A percentile compares a stretch with the other conserved stretches of the same genome.
Conservation (phyloP, 1,140 invertebrate species). For the Tigriopus japonicus region DNA sequence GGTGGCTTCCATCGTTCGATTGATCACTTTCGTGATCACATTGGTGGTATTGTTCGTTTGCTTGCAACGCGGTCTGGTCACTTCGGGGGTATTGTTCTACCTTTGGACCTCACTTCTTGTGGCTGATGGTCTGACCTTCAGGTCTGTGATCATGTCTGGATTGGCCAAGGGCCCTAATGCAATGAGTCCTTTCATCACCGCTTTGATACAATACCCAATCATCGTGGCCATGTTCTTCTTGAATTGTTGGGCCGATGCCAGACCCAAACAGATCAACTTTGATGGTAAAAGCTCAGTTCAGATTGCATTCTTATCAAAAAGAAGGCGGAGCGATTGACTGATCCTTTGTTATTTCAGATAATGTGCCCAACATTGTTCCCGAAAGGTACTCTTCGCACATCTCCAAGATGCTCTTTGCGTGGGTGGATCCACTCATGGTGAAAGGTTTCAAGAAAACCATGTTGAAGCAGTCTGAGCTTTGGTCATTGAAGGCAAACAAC, state of each 20-base stretch:
- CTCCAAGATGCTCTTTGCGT: constrained; percentile 67
- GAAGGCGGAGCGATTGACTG: too few relatives aligned
- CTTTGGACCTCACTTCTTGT: not conserved
- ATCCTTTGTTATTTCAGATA: not conserved
- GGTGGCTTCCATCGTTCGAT: not conserved
- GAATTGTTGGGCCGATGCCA: constrained; percentile 3
- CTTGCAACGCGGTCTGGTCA: not conserved
- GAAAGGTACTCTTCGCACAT: constrained; percentile 47
- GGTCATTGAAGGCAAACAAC: constrained; percentile 69
- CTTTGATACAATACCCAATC: not conserved
- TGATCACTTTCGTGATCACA: not conserved
- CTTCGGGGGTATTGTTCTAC: not conserved
- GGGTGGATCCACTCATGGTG: constrained; percentile 68
- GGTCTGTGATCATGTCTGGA: not conserved
- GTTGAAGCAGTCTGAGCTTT: constrained; percentile 58
- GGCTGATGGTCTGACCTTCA: not conserved
- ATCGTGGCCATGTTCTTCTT: constrained; percentile 2
- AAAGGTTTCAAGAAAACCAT: constrained; percentile 53
- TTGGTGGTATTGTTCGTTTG: not conserved
- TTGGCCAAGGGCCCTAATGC: not conserved
- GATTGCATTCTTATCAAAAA: too few relatives aligned
- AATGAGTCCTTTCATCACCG: not conserved
- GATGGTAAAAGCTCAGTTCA: not conserved
- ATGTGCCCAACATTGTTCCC: not conserved
- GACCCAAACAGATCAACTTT: not conserved